phyloP scores from a whole-genome alignment of 2,113 vertebrate species.

The Rhombomys opimus region DNA sequence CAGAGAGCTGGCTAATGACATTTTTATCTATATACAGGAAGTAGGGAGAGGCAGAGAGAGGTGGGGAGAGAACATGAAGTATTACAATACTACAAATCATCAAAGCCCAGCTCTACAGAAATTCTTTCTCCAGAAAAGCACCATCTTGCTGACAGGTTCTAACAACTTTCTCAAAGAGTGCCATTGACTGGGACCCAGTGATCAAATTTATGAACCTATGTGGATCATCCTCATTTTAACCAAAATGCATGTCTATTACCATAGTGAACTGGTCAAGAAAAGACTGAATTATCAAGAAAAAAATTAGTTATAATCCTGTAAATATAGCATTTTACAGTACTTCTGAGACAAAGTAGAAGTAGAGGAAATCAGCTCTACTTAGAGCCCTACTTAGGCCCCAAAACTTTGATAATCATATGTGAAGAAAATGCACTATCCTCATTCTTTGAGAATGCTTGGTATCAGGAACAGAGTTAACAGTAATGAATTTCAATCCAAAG shows the following conservation, averaged over 20 bases:
- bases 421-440: not conserved
- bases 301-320: not conserved
- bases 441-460: not conserved
- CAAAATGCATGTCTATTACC: too few relatives aligned
- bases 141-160: not conserved
- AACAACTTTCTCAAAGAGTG: not conserved
- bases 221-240: not conserved
- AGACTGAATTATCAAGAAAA: not conserved
- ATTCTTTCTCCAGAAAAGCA: not conserved
- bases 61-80: not conserved
- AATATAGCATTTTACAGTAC: not conserved
- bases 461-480: not conserved
- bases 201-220: not conserved
- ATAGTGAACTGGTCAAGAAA: not conserved
- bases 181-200: too few relatives aligned
- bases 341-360: not conserved
- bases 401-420: not conserved
- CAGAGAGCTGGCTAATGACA: not conserved
- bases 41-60: not conserved
- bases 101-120: not conserved
- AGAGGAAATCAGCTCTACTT: not conserved
- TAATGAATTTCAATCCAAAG: not conserved
- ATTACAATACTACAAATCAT: fast-evolving
- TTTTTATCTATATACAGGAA: not conserved
- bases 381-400: not conserved